Conservation (phyloP, 2,797 vertebrate genomes). For the Petrocephalus sullivani region DNA sequence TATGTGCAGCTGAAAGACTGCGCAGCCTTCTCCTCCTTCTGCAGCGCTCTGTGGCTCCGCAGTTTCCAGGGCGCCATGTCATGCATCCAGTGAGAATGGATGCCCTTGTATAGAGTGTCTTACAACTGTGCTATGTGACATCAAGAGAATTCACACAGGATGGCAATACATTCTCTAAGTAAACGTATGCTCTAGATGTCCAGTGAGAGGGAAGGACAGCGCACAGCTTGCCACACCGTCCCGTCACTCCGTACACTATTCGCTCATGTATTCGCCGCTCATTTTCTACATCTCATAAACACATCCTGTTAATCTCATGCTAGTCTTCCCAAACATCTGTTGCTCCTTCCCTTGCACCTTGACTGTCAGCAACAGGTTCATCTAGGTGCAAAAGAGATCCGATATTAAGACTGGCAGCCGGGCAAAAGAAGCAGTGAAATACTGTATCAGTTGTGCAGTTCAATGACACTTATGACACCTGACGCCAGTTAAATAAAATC, state of each 20-base stretch:
- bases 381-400: neutral
- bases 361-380: neutral
- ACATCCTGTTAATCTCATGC: neutral
- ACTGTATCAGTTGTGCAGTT: neutral
- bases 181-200: neutral
- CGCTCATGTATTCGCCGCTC: neutral
- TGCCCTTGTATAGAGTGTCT: neutral
- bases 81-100: neutral
- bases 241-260: neutral
- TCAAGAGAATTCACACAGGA: neutral
- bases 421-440: neutral
- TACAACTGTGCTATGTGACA: neutral
- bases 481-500: neutral
- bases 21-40: neutral
- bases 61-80: neutral
- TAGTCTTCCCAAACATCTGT: neutral
- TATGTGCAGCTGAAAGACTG: neutral
- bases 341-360: neutral
- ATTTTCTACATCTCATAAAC: neutral
- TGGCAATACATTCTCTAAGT: neutral
- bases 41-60: neutral
- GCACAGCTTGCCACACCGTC: neutral
- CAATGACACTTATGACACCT: neutral
- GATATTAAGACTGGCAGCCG: neutral
- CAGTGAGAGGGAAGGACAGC: neutral